These are phyloP conservation scores for Magallana angulata DNA, from an alignment of 1,140 invertebrate species.

Conservation along the genomic window DNA sequence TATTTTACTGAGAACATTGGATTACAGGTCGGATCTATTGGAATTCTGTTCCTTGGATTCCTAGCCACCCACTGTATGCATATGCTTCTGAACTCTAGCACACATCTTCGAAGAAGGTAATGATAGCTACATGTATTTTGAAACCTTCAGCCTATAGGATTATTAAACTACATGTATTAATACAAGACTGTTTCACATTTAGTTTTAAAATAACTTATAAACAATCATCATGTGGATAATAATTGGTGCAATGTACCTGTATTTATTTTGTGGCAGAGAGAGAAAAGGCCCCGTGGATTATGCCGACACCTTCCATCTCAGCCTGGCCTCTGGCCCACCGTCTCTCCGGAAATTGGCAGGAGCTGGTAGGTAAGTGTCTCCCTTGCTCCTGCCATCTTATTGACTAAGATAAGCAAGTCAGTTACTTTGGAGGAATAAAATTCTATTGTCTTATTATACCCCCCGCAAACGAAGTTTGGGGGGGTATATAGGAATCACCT, in stretches of 20 bases:
- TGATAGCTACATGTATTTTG: not conserved
- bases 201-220: not conserved
- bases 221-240: not conserved
- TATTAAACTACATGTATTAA: not conserved
- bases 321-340: not conserved
- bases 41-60: conserved; percentile 67
- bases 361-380: not conserved
- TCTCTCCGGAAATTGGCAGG: conserved; percentile 9
- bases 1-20: not conserved
- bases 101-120: conserved; percentile 65
- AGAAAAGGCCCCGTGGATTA: not conserved
- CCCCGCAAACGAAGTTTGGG: too few species aligned
- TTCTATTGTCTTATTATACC: too few species aligned
- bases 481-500: too few species aligned
- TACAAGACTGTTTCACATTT: not conserved
- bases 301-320: not conserved
- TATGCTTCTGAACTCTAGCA: conserved; percentile 66
- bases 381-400: not conserved
- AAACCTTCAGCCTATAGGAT: too few species aligned
- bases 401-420: too few species aligned
- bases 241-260: not conserved
- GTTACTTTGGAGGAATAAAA: too few species aligned
- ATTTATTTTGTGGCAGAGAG: not conserved
- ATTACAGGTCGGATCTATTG: conserved; percentile 67
- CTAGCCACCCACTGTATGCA: conserved; percentile 75